phyloP scores from a whole-genome alignment of 2,113 vertebrate species.

The Vulpes lagopus region DNA sequence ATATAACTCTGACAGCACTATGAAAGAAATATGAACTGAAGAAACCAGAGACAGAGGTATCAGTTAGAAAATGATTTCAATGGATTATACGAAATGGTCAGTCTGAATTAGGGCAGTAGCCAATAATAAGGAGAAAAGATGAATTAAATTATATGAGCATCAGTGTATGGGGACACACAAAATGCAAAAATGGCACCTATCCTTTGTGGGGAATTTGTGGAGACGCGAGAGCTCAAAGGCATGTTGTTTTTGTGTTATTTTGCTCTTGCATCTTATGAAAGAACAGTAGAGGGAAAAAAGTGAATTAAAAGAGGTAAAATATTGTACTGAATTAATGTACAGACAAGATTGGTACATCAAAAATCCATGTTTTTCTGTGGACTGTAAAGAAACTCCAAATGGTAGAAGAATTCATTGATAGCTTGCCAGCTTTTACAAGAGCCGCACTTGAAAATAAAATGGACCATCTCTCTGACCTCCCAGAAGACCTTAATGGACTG shows the following conservation, averaged over 20 bases:
- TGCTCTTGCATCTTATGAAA: neutral
- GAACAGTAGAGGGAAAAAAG: neutral
- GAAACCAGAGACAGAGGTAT: neutral
- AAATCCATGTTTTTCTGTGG: neutral
- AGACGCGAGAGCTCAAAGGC: neutral
- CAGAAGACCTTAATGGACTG: neutral
- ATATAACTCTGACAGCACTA: neutral
- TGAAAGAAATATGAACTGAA: conserved; percentile 3
- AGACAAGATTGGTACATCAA: neutral
- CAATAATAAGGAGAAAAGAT: neutral
- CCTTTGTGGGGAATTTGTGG: neutral
- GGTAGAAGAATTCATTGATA: neutral
- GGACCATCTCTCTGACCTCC: too few relatives aligned
- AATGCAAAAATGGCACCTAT: neutral
- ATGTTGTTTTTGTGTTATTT: neutral
- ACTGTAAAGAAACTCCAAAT: neutral
- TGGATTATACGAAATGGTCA: neutral
- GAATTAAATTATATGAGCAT: neutral
- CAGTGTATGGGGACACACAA: neutral
- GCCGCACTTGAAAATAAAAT: neutral
- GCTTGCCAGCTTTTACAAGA: neutral
- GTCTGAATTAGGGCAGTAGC: neutral
- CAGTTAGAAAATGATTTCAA: conserved; percentile 25
- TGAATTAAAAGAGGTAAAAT: neutral
- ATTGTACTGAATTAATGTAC: neutral